phyloP scores from a whole-genome alignment of 2,888 invertebrate species.

The Habroteleia sp. region DNA sequence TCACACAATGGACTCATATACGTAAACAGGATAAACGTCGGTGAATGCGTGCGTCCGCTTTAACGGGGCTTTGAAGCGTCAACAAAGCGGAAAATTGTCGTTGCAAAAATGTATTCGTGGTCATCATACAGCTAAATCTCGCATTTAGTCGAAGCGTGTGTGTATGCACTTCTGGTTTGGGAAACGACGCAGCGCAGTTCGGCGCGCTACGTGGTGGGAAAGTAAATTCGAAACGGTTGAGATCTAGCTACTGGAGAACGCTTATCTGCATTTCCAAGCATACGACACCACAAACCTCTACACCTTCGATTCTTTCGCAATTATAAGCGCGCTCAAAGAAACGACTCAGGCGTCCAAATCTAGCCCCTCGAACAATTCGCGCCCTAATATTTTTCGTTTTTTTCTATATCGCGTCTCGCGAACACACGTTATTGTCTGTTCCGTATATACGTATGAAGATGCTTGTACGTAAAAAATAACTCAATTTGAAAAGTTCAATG shows the following conservation, averaged over 20 bases:
- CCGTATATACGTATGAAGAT: too few species aligned
- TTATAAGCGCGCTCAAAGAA: conserved; percentile 22
- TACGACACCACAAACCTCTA: conserved; percentile 61
- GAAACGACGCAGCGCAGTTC: conserved; percentile 49
- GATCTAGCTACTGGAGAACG: conserved; percentile 61
- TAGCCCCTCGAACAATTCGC: conserved; percentile 8
- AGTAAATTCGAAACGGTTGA: conserved; percentile 68
- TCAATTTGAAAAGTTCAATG: too few species aligned
- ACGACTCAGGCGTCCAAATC: conserved; percentile 14
- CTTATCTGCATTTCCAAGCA: conserved; percentile 69
- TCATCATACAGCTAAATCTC: conserved; percentile 26
- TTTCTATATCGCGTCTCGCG: background rate
- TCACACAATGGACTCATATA: conserved; percentile 2
- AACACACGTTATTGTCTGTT: too few species aligned
- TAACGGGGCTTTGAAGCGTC: conserved; percentile 51
- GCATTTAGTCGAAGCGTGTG: conserved; percentile 17
- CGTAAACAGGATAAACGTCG: conserved; percentile 7
- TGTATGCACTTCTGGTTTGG: conserved; percentile 3
- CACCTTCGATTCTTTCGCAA: conserved; percentile 31
- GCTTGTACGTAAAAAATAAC: too few species aligned
- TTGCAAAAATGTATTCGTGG: conserved; percentile 44
- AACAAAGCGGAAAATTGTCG: conserved; percentile 60
- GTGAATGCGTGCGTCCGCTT: conserved; percentile 48
- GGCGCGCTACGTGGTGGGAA: conserved; percentile 70
- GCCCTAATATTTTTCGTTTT: too few species aligned